Evolutionary conservation across 2,888 invertebrate genomes (phyloP).

Genomic region (Aquatica leii): DNA sequence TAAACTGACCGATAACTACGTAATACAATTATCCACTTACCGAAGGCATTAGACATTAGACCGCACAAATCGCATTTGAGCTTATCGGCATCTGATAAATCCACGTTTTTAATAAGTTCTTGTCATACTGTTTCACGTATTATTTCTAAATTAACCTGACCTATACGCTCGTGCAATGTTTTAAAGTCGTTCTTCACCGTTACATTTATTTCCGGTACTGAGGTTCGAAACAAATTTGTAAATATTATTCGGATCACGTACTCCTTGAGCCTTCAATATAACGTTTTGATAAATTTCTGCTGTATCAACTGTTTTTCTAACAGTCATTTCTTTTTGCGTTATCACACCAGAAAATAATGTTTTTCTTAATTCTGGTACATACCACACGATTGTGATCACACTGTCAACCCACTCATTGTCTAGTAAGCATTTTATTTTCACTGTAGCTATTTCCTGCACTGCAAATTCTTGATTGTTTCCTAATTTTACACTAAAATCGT

Average conservation of each 20-base stretch:
- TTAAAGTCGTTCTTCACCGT: slow-evolving; percentile 23
- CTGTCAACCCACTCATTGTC: slow-evolving; percentile 41
- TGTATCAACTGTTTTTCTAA: no score
- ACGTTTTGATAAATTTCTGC: no score
- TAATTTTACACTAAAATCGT: slow-evolving; percentile 24
- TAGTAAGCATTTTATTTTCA: slow-evolving; percentile 40
- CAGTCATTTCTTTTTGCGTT: no score
- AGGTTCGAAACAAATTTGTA: no score
- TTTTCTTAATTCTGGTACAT: slow-evolving; percentile 2
- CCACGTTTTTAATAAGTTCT: neutral
- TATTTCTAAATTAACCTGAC: slow-evolving; percentile 39
- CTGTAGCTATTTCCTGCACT: slow-evolving; percentile 43
- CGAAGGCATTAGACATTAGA: slow-evolving; percentile 29
- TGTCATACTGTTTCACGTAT: slow-evolving; percentile 17
- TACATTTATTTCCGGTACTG: neutral
- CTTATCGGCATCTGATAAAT: slow-evolving; percentile 28
- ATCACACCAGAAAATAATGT: no score
- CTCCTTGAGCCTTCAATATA: no score
- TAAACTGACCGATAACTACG: slow-evolving; percentile 27
- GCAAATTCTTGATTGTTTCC: slow-evolving; percentile 39
- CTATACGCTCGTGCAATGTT: slow-evolving; percentile 44
- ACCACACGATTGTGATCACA: neutral
- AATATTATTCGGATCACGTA: no score
- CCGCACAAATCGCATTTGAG: slow-evolving; percentile 37
- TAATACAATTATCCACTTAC: slow-evolving; percentile 34